These are phyloP conservation scores for Lamellibrachia columna DNA, from an alignment of 2,888 invertebrate genomes.

Conservation along the genomic window DNA sequence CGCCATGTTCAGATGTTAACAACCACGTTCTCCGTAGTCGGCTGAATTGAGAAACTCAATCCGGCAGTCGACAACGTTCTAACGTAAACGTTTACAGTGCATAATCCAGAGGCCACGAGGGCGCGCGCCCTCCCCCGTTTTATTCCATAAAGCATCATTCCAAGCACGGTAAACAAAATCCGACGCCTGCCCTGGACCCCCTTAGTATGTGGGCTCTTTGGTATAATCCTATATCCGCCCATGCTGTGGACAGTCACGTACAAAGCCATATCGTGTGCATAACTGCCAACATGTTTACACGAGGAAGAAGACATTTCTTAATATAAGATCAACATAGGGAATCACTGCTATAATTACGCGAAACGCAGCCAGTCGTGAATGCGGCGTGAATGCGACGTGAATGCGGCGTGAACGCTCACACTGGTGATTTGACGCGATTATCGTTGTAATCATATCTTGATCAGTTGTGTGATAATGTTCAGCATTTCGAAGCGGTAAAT, in stretches of 20 bases:
- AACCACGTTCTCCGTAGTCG: no score
- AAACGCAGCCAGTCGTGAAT: not conserved
- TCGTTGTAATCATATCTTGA: not conserved
- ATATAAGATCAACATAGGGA: not conserved
- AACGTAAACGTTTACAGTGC: not conserved
- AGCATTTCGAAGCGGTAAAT: no score
- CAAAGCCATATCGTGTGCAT: not conserved
- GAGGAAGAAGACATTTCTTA: not conserved
- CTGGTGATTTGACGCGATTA: not conserved
- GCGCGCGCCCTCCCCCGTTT: no score
- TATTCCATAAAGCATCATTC: no score
- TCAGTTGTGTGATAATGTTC: not conserved
- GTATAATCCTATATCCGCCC: no score
- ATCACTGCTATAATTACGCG: not conserved
- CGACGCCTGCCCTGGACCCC: no score
- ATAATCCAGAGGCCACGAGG: no score
- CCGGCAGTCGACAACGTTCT: not conserved
- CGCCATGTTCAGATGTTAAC: not conserved
- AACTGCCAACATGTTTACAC: not conserved
- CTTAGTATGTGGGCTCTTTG: no score
- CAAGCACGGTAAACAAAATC: no score
- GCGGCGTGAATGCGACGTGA: not conserved
- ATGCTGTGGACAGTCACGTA: not conserved
- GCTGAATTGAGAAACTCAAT: not conserved
- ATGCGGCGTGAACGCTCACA: not conserved